Base-by-base conservation (phyloP, 2,797 vertebrate species). In the Eurystomus glaucurus region DNA sequence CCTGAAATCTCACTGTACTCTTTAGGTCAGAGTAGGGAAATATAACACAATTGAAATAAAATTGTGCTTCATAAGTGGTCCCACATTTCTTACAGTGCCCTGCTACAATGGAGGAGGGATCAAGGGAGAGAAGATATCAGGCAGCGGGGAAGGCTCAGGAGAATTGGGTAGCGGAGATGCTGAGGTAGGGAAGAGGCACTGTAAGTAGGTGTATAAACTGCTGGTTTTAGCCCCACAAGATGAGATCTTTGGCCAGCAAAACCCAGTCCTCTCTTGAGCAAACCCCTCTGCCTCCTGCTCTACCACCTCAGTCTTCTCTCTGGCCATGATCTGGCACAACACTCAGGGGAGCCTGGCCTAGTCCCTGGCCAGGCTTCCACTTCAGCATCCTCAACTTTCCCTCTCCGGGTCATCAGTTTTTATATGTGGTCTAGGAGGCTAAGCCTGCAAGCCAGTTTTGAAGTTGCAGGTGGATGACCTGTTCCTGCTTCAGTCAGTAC, bases 211-310 rank as follows among this genome's bases (percentile, higher is more conserved):
- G 6, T 50, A 82, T 60, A 41, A 75, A 45, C 12, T 31, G 31
- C 41, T 60, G 41, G 4, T 31, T 79, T 25, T 72, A 54, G 37
- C 68, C 41, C 11, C 62, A 79, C 15, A 4, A 29, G 23, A 43
- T 35, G 69, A 3, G 2, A 39, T 28, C 21, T 37, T 26, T 51
- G 45, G 17, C 18, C 58, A 66, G 54, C 11, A 81, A 72, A 45
- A 45, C 11, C 31, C 23, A 65, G 0, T 0, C 4, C 35, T 68
- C 23, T 33, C 22, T 17, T 43, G 7, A 50, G 17, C 0, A 1
- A 68, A 29, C 19, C 11, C 14, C 12, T 75, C 55, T 61, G 29
- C 5, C 1, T 0, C 48, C 55, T 4, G 3, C 21, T 66, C 22
- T 14, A 51, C 21, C 21, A 21, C 6, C 10, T 64, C 19, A 28